Base-by-base conservation (phyloP, 2,797 vertebrate genomes). In the Poeciliopsis infans region DNA sequence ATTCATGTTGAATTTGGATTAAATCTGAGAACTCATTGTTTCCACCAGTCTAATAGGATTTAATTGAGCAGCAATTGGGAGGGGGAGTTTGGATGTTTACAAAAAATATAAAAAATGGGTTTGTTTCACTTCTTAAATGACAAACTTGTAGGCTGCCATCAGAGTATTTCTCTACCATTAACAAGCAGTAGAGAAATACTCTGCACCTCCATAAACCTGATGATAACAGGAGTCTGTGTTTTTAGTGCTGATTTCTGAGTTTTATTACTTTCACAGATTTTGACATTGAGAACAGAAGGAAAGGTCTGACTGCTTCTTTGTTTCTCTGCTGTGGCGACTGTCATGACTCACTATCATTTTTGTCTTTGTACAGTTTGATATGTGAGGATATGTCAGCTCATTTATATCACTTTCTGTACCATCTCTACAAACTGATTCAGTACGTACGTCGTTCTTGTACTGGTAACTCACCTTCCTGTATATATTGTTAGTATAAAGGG, bases 401-500 rank as follows among this genome's bases (percentile, higher is more conserved):
- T 41, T 41, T 41, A 5, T 68, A 68, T 23, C 33, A 66, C 36
- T 20, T 39, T 39, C 18, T 66, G 33, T 66, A 20, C 20, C 64
- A 68, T 68, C 39, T 41, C 36, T 41, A 36, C 49, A 74, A 36
- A 25, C 33, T 55, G 51, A 80, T 74, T 82, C 77, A 79, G 84
- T 88, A 84, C 83, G 86, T 82, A 88, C 86, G 88, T 90, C 82
- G 79, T 86, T 92, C 84, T 91, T 91, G 87, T 94, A 84, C 83
- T 88, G 82, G 85, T 87, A 90, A 88, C 84, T 83, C 92, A 94
- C 90, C 82, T 91, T 88, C 90, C 89, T 96, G 94, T 96, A 95
- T 88, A 95, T 95, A 94, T 80, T 79, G 84, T 83, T 74, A 83
- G 80, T 83, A 83, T 81, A 81, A 87, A 79, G 61, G 89, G 93